Evolutionary conservation across 1,140 invertebrate species (phyloP), one percentile per base, ranked within the genome.

Genomic region (Planococcus citri): DNA sequence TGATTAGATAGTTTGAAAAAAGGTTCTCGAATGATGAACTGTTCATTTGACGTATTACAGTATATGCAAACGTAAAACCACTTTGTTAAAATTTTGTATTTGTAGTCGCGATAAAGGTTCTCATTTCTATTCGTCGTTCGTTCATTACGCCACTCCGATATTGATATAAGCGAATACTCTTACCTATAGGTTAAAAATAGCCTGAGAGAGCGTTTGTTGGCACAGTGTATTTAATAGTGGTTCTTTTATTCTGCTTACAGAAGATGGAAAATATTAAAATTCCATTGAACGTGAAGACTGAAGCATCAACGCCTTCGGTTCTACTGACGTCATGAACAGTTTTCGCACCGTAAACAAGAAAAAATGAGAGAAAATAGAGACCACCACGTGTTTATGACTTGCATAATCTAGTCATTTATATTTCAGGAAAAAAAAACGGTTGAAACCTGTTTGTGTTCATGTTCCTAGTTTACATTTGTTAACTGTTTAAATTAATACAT

Each of bases 371-470:
- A 51, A 51, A 37, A 37, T 22, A 64, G 25, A 64, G 22, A 64
- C 22, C 10, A 64, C 60, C 60, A 27, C 60, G 60, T 64, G 60
- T 64, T 64, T 64, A 64, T 64, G 60, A 64, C 60, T 64, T 64
- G 60, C 60, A 25, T 64, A 64, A 64, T 64, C 60, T 64, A 64
- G 60, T 64, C 60, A 64, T 64, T 64, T 64, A 25, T 27, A 64
- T 64, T 64, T 64, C 60, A 27, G 25, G 21, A 27, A 64, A 64
- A 64, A 27, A 64, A 25, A 25, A 25, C 12, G 60, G 60, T 64
- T 51, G 60, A 27, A 64, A 64, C 60, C 60, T 64, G 60, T 64
- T 64, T 64, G 60, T 64, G 60, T 64, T 64, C 60, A 64, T 64
- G 60, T 64, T 64, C 60, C 60, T 64, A 64, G 25, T 24, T 64